phyloP scores from a whole-genome alignment of 2,113 vertebrate genomes.

The Prinia subflava region DNA sequence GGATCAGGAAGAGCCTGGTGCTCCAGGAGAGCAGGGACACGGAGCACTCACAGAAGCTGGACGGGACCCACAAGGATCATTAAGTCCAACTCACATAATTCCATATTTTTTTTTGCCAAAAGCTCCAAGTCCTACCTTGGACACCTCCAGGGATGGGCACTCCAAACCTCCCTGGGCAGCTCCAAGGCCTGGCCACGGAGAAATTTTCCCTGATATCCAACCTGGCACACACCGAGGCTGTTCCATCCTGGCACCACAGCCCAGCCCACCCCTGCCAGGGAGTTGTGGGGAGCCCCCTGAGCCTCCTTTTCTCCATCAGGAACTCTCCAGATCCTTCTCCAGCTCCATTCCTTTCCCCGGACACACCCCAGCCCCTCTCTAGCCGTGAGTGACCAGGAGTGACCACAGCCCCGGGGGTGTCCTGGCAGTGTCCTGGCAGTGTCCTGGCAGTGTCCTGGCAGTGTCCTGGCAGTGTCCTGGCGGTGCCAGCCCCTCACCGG shows the following conservation, averaged over 20 bases:
- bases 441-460: too few species aligned
- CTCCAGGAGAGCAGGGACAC: neutral
- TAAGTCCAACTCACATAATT: neutral
- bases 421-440: neutral
- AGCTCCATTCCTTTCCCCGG: neutral
- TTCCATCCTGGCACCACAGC: neutral
- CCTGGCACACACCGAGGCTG: neutral
- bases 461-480: too few species aligned
- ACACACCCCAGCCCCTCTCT: neutral
- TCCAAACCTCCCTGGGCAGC: neutral
- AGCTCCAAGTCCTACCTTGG: neutral
- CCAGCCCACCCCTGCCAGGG: neutral
- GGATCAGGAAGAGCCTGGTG: neutral
- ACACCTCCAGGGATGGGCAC: neutral
- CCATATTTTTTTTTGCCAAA: neutral
- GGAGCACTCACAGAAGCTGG: neutral
- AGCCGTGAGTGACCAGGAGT: neutral
- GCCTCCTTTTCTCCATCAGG: neutral
- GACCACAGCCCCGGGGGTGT: too few species aligned
- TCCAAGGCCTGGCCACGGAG: neutral
- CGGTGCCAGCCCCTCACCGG: constrained; percentile 72
- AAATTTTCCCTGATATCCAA: neutral
- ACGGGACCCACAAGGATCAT: neutral
- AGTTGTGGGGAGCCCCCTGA: neutral
- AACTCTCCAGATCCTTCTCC: neutral